These are phyloP conservation scores for Pseudochirops cupreus DNA, from an alignment of 2,797 vertebrate species.

Conservation along the genomic window DNA sequence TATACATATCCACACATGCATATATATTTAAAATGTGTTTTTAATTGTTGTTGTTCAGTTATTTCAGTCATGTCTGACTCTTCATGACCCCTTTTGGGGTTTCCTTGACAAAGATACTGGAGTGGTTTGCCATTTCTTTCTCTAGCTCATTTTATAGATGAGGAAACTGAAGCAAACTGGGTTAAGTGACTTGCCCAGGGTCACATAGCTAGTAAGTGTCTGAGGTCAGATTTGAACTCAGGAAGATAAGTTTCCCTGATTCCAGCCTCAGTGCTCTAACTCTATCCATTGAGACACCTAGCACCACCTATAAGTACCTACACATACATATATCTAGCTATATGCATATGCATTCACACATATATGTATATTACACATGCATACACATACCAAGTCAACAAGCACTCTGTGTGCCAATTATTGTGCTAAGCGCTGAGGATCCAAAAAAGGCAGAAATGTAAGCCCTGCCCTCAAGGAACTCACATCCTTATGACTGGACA, in stretches of 20 bases:
- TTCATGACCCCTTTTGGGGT: not conserved
- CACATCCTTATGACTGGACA: too few relatives aligned
- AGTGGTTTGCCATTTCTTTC: not conserved
- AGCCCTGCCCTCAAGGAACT: too few relatives aligned
- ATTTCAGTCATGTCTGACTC: not conserved
- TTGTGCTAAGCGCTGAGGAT: too few relatives aligned
- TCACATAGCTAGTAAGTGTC: not conserved
- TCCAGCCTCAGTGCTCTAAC: not conserved
- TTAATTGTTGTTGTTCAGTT: not conserved
- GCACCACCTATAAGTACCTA: too few relatives aligned
- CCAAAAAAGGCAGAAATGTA: too few relatives aligned
- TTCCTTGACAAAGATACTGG: not conserved
- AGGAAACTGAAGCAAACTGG: not conserved
- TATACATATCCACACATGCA: not conserved
- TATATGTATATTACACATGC: too few relatives aligned
- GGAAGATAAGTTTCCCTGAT: not conserved
- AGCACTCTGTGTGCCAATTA: too few relatives aligned
- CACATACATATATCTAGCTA: too few relatives aligned
- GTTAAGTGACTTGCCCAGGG: not conserved
- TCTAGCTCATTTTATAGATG: not conserved
- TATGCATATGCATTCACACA: too few relatives aligned
- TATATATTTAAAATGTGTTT: not conserved
- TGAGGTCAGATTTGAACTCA: not conserved
- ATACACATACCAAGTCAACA: too few relatives aligned
- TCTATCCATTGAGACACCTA: not conserved